Percentiles rank a stretch among this genome's conserved stretches.
Conservation (phyloP, 1,140 invertebrate genomes). For the Drosophila nannoptera region DNA sequence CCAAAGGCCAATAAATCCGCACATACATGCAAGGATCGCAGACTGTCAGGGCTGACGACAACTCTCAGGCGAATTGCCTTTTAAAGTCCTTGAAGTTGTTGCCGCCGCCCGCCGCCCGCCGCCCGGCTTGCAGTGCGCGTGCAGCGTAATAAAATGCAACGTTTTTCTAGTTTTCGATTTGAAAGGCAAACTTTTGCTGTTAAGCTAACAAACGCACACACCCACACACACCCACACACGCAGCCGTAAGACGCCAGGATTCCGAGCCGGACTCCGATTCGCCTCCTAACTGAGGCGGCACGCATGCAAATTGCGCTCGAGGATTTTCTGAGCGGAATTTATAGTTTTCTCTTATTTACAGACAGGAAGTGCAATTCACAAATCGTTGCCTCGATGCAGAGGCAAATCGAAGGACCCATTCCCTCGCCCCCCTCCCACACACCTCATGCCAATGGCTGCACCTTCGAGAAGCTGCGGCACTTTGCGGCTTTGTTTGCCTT, state of each 20-base stretch:
- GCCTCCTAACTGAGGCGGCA: slow-evolving; percentile 39
- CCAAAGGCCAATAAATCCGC: no score
- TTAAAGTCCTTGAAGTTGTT: slow-evolving; percentile 57
- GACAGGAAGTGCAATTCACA: slow-evolving; percentile 77
- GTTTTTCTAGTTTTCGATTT: slow-evolving; percentile 77
- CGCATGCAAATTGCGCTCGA: slow-evolving; percentile 66
- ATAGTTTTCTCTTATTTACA: slow-evolving; percentile 74
- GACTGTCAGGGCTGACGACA: slow-evolving; percentile 26
- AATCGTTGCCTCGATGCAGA: slow-evolving; percentile 69
- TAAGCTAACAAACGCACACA: slow-evolving; percentile 65
- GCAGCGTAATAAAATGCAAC: slow-evolving; percentile 56
- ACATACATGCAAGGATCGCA: slow-evolving; percentile 6
- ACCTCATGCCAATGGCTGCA: not conserved
- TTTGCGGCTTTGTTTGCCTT: slow-evolving; percentile 34
- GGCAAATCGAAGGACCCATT: slow-evolving; percentile 44
- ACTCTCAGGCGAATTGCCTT: slow-evolving; percentile 47
- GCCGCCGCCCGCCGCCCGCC: slow-evolving; percentile 15
- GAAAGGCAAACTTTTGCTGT: slow-evolving; percentile 75
- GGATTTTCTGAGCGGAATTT: slow-evolving; percentile 53
- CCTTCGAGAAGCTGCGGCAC: slow-evolving; percentile 8
- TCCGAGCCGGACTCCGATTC: slow-evolving; percentile 5
- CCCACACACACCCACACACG: not conserved
- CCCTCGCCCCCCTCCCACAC: not conserved
- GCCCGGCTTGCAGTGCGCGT: not conserved
- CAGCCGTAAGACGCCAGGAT: slow-evolving; percentile 33